phyloP scores from a whole-genome alignment of 2,113 vertebrate species.

The Heterotis niloticus region DNA sequence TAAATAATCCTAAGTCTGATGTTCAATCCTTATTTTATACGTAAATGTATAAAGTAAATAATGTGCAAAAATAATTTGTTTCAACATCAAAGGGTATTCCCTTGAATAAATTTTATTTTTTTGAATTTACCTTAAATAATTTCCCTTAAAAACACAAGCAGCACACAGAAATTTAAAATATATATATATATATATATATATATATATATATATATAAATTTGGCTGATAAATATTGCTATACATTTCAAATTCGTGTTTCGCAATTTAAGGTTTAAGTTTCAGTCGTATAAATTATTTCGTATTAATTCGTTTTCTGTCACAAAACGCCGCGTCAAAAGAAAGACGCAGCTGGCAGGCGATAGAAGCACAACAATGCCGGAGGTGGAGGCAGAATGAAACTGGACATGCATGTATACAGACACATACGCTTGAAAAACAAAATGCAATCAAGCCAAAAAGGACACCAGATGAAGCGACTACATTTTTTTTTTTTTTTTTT shows the following conservation, averaged over 20 bases:
- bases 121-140: slow-evolving; percentile 23
- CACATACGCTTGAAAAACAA: background rate
- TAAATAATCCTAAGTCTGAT: background rate
- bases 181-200: too few relatives aligned
- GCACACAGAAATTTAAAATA: background rate
- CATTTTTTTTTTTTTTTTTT: too few relatives aligned
- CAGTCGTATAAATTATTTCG: too few relatives aligned
- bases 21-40: too few relatives aligned
- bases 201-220: too few relatives aligned
- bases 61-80: too few relatives aligned
- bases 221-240: background rate
- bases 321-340: too few relatives aligned
- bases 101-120: slow-evolving; percentile 31
- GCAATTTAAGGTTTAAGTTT: background rate
- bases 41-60: too few relatives aligned
- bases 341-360: too few relatives aligned
- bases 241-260: background rate
- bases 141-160: slow-evolving; percentile 29
- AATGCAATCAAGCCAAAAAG: background rate
- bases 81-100: background rate
- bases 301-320: too few relatives aligned
- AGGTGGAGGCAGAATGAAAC: background rate
- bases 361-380: background rate
- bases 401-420: background rate
- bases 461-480: background rate